phyloP scores from a whole-genome alignment of 2,797 vertebrate species.

The Gallinago solitaria region DNA sequence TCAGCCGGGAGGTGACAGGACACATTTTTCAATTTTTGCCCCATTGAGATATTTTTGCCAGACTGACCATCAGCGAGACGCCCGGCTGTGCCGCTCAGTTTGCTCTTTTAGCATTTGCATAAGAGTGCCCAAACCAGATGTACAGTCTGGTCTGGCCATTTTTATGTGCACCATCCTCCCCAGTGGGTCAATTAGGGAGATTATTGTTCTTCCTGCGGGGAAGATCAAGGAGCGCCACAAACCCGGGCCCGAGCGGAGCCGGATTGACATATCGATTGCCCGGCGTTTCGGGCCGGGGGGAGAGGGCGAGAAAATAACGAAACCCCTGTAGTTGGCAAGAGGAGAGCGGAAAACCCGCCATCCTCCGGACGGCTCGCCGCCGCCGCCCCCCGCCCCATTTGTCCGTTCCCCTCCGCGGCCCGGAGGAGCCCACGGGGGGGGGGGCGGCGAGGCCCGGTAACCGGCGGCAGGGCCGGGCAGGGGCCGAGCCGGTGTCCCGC shows the following conservation, averaged over 20 bases:
- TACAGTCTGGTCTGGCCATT: conserved; percentile 85
- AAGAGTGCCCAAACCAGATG: conserved; percentile 90
- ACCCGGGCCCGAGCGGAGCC: conserved; percentile 89
- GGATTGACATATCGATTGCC: conserved; percentile 94
- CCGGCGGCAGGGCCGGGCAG: background rate
- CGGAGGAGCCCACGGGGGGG: background rate
- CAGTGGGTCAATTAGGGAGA: conserved; percentile 99
- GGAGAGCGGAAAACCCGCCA: conserved; percentile 70
- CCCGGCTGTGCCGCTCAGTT: conserved; percentile 48
- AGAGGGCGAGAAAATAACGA: conserved; percentile 48
- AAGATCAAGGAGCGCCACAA: conserved; percentile 87
- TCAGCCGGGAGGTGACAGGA: background rate
- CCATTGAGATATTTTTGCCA: conserved; percentile 10
- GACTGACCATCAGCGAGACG: conserved; percentile 12
- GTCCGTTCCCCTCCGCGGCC: background rate
- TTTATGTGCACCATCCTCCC: conserved; percentile 89
- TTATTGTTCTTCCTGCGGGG: conserved; percentile 99
- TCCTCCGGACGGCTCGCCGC: conserved; percentile 7
- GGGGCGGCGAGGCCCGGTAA: background rate
- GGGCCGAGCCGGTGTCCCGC: background rate
- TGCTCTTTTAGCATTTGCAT: conserved; percentile 82
- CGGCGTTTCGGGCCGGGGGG: conserved; percentile 72
- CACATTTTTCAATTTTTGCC: conserved; percentile 29
- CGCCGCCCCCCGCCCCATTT: background rate
- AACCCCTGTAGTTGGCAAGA: conserved; percentile 75